These are phyloP conservation scores for Astyanax mexicanus DNA, from an alignment of 2,797 vertebrate species.

Conservation along the genomic window DNA sequence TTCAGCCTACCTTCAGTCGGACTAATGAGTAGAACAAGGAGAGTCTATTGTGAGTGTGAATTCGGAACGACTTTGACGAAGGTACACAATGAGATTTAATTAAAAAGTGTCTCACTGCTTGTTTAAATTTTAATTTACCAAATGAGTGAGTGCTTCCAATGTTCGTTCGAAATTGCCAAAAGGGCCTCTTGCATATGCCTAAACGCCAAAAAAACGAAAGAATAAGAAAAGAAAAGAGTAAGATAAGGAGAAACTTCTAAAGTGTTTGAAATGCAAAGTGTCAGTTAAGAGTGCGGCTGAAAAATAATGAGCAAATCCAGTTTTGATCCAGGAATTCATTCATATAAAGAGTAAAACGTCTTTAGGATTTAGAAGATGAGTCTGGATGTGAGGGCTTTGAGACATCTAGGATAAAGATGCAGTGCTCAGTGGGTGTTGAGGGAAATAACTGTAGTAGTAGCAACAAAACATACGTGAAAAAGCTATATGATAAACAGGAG, in stretches of 20 bases:
- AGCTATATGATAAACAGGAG: no score
- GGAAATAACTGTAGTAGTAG: neutral
- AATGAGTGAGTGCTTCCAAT: conserved; percentile 35
- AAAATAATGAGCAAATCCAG: neutral
- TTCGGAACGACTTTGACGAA: conserved; percentile 48
- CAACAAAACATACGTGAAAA: no score
- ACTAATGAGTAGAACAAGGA: conserved; percentile 36
- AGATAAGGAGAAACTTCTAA: neutral
- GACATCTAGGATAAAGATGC: no score
- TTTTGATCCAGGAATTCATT: neutral
- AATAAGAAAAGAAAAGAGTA: neutral
- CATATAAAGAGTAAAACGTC: neutral
- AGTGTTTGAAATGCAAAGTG: conserved; percentile 48
- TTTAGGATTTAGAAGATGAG: neutral
- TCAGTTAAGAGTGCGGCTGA: conserved; percentile 32
- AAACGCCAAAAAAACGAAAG: neutral
- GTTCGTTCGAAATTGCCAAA: conserved; percentile 39
- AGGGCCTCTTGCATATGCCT: conserved; percentile 24
- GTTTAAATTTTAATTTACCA: conserved; percentile 47
- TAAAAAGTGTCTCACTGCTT: conserved; percentile 43
- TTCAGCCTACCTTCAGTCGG: conserved; percentile 15
- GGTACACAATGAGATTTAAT: conserved; percentile 55
- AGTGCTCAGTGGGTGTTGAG: no score
- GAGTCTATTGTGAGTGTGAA: conserved; percentile 37
- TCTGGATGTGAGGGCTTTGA: no score